Evolutionary conservation across 2,797 vertebrate genomes (phyloP).

Genomic region (Pelobates cultripes): DNA sequence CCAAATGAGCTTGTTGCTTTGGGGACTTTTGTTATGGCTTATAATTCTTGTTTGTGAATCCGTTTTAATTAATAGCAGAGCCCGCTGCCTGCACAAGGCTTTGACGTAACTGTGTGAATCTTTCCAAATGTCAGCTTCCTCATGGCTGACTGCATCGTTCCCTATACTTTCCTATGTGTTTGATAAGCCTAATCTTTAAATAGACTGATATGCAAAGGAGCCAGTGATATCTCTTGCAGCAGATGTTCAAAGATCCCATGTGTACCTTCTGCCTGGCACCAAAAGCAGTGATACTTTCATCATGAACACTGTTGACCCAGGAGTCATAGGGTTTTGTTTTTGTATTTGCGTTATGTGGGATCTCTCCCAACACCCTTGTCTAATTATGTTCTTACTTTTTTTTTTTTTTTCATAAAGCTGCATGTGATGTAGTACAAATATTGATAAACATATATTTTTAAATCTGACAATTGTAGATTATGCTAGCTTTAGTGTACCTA

Average conservation of each 20-base stretch:
- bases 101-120: conserved; percentile 39
- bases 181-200: not conserved
- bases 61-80: conserved; percentile 56
- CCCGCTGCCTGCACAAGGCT: conserved; percentile 48
- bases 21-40: conserved; percentile 54
- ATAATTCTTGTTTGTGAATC: conserved; percentile 49
- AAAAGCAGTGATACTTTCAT: too few species aligned
- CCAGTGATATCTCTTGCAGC: conserved; percentile 1
- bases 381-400: too few species aligned
- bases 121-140: conserved; percentile 51
- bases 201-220: not conserved
- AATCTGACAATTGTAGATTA: too few species aligned
- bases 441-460: too few species aligned
- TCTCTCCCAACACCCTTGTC: too few species aligned
- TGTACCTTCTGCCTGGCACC: not conserved
- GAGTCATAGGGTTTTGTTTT: too few species aligned
- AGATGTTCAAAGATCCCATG: conserved; percentile 12
- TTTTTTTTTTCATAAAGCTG: too few species aligned
- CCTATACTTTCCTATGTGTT: not conserved
- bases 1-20: conserved; percentile 22
- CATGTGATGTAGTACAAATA: too few species aligned
- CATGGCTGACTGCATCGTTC: not conserved
- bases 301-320: too few species aligned
- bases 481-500: too few species aligned
- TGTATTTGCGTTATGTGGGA: too few species aligned